A percentile compares a stretch with the other conserved stretches of the same genome.
Evolutionary conservation across 2,113 vertebrate species (phyloP).

Genomic region (Dicaeum eximium): DNA sequence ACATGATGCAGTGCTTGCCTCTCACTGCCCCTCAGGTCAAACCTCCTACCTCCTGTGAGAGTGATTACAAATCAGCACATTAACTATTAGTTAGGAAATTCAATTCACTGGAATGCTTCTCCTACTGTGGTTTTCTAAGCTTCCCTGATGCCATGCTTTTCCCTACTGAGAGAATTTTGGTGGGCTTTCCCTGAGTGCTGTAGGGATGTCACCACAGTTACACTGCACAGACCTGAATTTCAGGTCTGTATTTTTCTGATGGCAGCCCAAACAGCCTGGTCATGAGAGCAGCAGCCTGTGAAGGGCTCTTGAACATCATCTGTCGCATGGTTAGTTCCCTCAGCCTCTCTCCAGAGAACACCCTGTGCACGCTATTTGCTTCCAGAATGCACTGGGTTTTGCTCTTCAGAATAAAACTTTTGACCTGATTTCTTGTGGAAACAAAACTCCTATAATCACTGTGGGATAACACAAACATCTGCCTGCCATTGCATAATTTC

Average conservation of each 20-base stretch:
- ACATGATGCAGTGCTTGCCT: fast-evolving
- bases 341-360: not conserved
- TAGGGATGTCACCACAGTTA: not conserved
- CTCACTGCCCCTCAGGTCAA: not conserved
- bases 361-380: not conserved
- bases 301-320: not conserved
- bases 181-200: not conserved
- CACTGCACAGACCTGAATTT: not conserved
- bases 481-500: not conserved
- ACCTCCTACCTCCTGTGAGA: not conserved
- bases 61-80: not conserved
- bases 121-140: not conserved
- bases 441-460: not conserved
- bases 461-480: not conserved
- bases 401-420: constrained; percentile 6
- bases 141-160: not conserved
- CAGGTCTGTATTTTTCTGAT: not conserved
- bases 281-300: not conserved
- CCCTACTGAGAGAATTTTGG: not conserved
- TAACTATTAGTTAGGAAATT: not conserved
- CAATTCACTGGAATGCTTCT: not conserved
- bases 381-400: not conserved
- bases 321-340: not conserved
- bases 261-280: not conserved
- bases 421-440: constrained; percentile 13